Evolutionary conservation across 1,140 invertebrate species (phyloP), one percentile per base, ranked within the genome.

Genomic region (Teleopsis dalmanni): DNA sequence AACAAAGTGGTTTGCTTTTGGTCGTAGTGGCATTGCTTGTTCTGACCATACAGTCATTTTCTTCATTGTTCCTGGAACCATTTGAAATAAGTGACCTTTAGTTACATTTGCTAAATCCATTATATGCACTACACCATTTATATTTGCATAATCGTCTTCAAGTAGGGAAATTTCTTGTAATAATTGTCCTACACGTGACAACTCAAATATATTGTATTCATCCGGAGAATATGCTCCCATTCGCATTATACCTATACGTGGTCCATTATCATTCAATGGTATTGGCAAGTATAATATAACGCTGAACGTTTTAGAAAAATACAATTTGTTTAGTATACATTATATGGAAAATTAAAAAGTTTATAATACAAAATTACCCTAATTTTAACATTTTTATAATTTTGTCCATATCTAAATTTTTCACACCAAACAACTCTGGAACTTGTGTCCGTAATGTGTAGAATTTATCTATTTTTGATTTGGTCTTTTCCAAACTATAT

Each of bases 401-500:
- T 14, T 43, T 47, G 8, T 44, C n/a, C n/a, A 47, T 55, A n/a
- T 52, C 45, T 25, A 41, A 29, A 51, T 51, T 26, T 33, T 11
- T 33, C 0, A 22, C 19, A 4, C 34, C 29, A 8, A 53, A 53
- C 2, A 47, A 36, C 3, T 53, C 47, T 19, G 48, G 48, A 42
- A 38, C 42, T 31, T 50, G 45, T 10, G 43, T 40, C 13, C 34
- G 33, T 9, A 54, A 38, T 3, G 27, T 47, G 40, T 54, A 54
- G 23, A 40, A 62, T 74, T 36, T 73, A 51, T 81, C 80, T 3
- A 83, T 48, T 58, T 80, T 81, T 52, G 75, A 61, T 62, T 82
- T 82, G 9, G 75, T 74, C 55, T 72, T 71, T 60, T 82, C 78
- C 47, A 81, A 60, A 54, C 78, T 81, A 59, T 78, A 82, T 65